Evolutionary conservation across 2,888 invertebrate genomes (phyloP), one percentile per base, ranked within the genome.

Genomic region (Mythimna albipuncta): DNA sequence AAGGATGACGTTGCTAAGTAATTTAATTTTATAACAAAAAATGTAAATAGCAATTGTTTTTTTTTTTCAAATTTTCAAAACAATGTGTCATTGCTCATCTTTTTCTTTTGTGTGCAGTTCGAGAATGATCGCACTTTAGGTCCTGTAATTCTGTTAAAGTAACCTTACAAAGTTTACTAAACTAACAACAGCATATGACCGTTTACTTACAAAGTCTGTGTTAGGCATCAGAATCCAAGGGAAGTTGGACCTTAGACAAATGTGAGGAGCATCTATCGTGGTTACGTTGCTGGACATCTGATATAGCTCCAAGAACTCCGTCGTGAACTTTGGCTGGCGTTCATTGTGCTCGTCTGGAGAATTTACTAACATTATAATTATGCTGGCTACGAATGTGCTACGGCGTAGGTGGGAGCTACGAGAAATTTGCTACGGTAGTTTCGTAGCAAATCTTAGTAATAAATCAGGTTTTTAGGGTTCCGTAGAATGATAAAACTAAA

Each of bases 201-300:
- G n/a, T 54, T 55, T 75, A 91, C 94, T 77, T 88, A 96, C 96
- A 86, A 96, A 94, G 75, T 91, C 90, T 32, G 96, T 95, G 77
- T 96, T 89, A 2, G 96, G 95, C 78, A 94, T 94, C 76, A 96
- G 87, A 79, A 97, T 96, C 96, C 96, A 97, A 10, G 96, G 96
- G 77, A 96, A 96, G 32, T 86, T 93, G 7, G 94, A 89, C 55
- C 91, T 92, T 44, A 96, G 85, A 81, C 94, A 95, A 63, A 96
- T 94, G 54, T 90, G 91, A 7, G 96, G 96, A 54, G 89, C 85
- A 55, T 95, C 93, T 64, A 95, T 89, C 62, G 94, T 95, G 11
- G 95, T 95, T 41, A 96, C 94, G 72, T 96, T 95, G 57, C 85
- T 87, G 13, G 94, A 90, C 82, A 95, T 87, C 79, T 91, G 88